Conservation (phyloP, 2,797 vertebrate genomes). For the Crypturellus tataupa region DNA sequence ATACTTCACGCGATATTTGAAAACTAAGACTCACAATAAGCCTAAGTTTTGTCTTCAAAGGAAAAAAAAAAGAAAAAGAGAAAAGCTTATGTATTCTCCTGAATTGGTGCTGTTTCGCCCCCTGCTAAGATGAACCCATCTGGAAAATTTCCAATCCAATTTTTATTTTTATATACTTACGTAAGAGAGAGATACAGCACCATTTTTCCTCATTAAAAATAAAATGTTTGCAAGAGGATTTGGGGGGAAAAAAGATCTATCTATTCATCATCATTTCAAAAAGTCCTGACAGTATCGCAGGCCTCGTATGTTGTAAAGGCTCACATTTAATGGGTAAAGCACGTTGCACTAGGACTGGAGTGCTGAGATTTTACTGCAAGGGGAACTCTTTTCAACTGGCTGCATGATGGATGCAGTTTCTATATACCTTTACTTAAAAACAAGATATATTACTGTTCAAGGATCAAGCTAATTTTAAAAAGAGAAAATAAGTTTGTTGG, state of each 20-base stretch:
- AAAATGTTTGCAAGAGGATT: constrained; percentile 13
- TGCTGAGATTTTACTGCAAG: background rate
- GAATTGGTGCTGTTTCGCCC: background rate
- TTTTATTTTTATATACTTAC: background rate
- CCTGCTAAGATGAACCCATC: background rate
- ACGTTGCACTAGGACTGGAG: constrained; percentile 9
- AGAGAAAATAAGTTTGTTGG: constrained; percentile 42
- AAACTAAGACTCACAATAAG: background rate
- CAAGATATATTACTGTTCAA: constrained; percentile 11
- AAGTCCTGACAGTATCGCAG: background rate
- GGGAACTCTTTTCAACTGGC: background rate
- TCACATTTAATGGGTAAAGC: constrained; percentile 23
- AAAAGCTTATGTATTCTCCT: background rate
- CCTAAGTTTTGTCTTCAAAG: background rate
- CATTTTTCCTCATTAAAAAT: constrained; percentile 51
- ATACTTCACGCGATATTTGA: background rate
- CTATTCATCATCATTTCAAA: constrained; percentile 39
- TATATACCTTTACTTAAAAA: constrained; percentile 17
- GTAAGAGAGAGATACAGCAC: background rate
- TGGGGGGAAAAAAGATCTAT: constrained; percentile 11
- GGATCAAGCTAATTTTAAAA: constrained; percentile 61
- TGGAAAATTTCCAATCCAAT: background rate
- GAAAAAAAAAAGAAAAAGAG: background rate
- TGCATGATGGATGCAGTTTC: constrained; percentile 16
- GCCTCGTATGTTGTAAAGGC: background rate